Percentiles rank a stretch among this genome's conserved stretches.
phyloP scores from a whole-genome alignment of 2,797 vertebrate species.

The Pyrocephalus nanus region DNA sequence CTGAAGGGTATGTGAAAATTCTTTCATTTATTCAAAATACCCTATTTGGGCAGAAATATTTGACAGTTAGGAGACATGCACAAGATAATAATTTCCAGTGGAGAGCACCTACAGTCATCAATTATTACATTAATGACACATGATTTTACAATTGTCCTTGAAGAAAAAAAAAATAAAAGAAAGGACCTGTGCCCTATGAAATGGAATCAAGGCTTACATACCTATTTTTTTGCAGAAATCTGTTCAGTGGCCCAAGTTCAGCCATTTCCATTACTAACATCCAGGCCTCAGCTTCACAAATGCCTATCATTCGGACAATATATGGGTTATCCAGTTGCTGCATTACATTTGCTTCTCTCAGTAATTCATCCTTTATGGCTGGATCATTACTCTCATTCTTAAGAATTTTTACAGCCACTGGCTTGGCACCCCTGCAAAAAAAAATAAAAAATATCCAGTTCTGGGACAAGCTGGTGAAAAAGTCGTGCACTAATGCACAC shows the following conservation, averaged over 20 bases:
- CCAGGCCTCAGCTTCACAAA: conserved; percentile 93
- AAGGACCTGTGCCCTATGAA: neutral
- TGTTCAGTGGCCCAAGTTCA: conserved; percentile 91
- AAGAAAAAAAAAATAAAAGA: neutral
- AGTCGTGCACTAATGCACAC: neutral
- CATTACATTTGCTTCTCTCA: conserved; percentile 93
- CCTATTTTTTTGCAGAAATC: conserved; percentile 91
- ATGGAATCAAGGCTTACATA: conserved; percentile 37
- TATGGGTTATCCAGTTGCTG: conserved; percentile 97
- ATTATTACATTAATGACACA: neutral
- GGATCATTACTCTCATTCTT: conserved; percentile 89
- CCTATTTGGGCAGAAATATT: neutral
- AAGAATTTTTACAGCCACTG: conserved; percentile 93
- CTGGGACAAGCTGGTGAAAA: neutral
- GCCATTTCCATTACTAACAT: conserved; percentile 99
- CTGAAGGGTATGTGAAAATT: neutral
- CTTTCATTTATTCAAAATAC: neutral
- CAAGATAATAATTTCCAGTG: neutral
- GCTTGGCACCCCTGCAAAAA: conserved; percentile 83
- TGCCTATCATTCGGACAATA: conserved; percentile 98
- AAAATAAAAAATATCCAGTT: neutral
- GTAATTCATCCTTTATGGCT: conserved; percentile 86
- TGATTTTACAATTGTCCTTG: neutral
- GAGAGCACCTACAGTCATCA: neutral
- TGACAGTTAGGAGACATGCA: neutral